Evolutionary conservation across 1,140 invertebrate species (phyloP), one percentile per base, ranked within the genome.

Genomic region (Druon quercuslanigerum): DNA sequence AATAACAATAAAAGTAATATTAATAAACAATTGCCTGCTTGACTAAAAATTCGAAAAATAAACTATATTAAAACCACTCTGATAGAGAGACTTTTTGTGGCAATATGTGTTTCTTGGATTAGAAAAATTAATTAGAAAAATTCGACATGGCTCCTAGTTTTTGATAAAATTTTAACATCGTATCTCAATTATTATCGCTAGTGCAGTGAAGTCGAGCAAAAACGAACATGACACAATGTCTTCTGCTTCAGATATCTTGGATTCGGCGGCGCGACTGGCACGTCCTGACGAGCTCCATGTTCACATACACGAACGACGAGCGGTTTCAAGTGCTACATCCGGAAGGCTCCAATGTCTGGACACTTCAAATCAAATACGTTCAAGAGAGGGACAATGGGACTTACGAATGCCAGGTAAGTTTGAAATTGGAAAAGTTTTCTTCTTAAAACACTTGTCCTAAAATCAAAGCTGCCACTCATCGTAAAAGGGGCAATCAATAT

Each of bases 391-490:
- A 98, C 92, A 96, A 97, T 85, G 98, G 98, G 81, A 96, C 96
- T 60, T 99, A 98, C 91, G 97, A 98, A 88, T 99, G 98, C 92
- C 97, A 98, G 95, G 96, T 98, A 92, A 95, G 92, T 88, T 40
- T 51, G 25, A 79, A 76, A 25, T 73, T 25, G 72, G 51, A 57
- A 57, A 57, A 57, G 19, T 57, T 57, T 20, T 17, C 19, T 25
- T 57, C 13, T 25, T 12, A 57, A 57, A 57, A 20, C 13, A 20
- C 56, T 12, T 19, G 17, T 57, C 3, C 19, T 13, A 25, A 19
- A 60, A 7, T 56, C 40, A 46, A 46, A 46, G 40, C 8, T 46
- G 40, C 40, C 6, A 9, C 7, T 46, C 1, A 1, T 46, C 40
- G 0, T 46, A 11, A 11, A 46, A 7, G 7, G 40, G 9, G 7